Base-by-base conservation (phyloP, 2,888 invertebrate species). In the Lordiphosa andalusiaca region DNA sequence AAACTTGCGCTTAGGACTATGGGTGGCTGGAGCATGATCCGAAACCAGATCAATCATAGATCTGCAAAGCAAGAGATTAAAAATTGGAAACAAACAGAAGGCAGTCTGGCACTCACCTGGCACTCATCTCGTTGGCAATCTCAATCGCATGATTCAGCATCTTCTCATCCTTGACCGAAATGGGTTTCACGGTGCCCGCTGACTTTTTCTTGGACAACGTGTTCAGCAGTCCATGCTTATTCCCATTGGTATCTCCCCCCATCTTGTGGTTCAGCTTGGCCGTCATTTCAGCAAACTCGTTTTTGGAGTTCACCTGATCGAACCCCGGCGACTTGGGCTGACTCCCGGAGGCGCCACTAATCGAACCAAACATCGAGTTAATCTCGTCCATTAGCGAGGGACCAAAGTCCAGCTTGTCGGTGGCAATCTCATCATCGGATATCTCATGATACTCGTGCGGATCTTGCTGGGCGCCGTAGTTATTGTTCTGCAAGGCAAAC, bases 141-240 rank as follows among this genome's bases (percentile, higher is more conserved):
- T 96, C 96, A 64, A 98, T 97, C 0, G 98, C 98, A 16, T 95
- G 95, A 81, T 98, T 96, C 61, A 98, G 91, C 6, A 96, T 96
- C 88, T 94, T 95, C 88, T 96, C 94, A 86, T 98, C 98, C 62
- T 97, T 94, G 0, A 97, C 95, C 9, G 98, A 98, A 90, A 98
- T 97, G 3, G 95, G 96, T 89, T 98, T 98, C 1, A 85, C 84
- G 0, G 93, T 91, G 21, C 91, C 90, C 33, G 87, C 73, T 57
- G 86, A 73, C 51, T 87, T 87, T 51, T 89, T 89, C 62, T 88
- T 90, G 35, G 85, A 86, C 19, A 82, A 40, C 6, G 71, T 65
- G 3, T 64, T 62, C 54, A 78, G 40, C 61, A 73, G 64, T 3
- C 75, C 67, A 37, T 83, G 81, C 47, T 84, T 88, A 48, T 86